Evolutionary conservation across 2,888 invertebrate species (phyloP), one percentile per base, ranked within the genome.

Genomic region (Drosophila anomalata): DNA sequence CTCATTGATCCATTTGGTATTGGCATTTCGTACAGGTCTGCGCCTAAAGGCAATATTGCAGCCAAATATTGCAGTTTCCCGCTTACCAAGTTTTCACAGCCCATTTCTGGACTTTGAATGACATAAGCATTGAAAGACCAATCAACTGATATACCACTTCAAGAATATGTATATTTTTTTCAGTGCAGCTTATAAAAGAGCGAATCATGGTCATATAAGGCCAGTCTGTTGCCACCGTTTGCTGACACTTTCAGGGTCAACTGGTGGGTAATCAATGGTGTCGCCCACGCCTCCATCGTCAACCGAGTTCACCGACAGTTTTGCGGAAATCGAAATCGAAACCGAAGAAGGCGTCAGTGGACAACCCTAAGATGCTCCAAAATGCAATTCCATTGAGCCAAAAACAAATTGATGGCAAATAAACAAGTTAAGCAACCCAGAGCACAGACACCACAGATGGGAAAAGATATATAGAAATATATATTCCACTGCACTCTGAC

Each of bases 171-270:
- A 11, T 3, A 2, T 44, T 22, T 44, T 12, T 33, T 22, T 17
- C 29, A 41, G 56, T 54, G 44, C 36, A 9, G n/a, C 24, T 46
- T 47, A 22, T 57, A 52, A 73, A 59, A 71, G 50, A 66, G 29
- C 68, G 65, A 84, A 81, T 81, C 79, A 70, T 81, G 82, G 68
- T 65, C 87, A 69, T 75, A 82, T 78, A 85, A 78, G 87, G 87
- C 65, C 72, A 68, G 70, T 56, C 54, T 73, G 62, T 54, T 53
- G 47, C 53, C 33, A 46, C 42, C 56, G 52, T 44, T 72, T 48
- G 29, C 33, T 36, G 57, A 72, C 65, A 61, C 63, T 84, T 81
- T 81, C 81, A 81, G 76, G 81, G 81, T 81, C 81, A 79, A 84
- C 76, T 44, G 78, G 51, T 72, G 68, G 63, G 59, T 75, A 68